A percentile compares a stretch with the other conserved stretches of the same genome.
Evolutionary conservation across 2,888 invertebrate species (phyloP).

Genomic region (Aradus depressus): DNA sequence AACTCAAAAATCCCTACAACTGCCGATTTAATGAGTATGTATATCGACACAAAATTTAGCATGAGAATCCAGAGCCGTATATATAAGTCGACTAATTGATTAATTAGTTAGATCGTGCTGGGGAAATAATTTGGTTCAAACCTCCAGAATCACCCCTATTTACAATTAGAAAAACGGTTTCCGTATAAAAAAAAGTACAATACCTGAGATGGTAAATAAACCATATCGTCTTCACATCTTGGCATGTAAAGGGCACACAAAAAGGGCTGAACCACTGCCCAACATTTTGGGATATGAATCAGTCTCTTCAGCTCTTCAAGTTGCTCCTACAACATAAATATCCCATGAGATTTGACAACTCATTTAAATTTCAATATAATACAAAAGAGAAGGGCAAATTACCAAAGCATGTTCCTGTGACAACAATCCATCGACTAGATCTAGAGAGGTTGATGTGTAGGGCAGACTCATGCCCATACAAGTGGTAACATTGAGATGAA

Average conservation of each 20-base stretch:
- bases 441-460: conserved; percentile 63
- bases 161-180: too few species aligned
- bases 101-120: too few species aligned
- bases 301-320: conserved; percentile 44
- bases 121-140: too few species aligned
- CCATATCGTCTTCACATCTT: conserved; percentile 66
- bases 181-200: too few species aligned
- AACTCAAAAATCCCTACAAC: too few species aligned
- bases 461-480: conserved; percentile 73
- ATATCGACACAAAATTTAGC: too few species aligned
- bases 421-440: conserved; percentile 56
- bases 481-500: conserved; percentile 44
- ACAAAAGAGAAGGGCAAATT: not conserved
- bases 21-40: too few species aligned
- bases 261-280: conserved; percentile 87
- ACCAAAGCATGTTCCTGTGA: conserved; percentile 51
- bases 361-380: not conserved
- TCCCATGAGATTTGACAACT: not conserved
- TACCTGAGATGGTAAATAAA: conserved; percentile 65
- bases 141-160: too few species aligned
- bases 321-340: conserved; percentile 29
- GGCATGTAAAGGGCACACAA: conserved; percentile 93
- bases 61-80: too few species aligned
- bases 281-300: conserved; percentile 82
- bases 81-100: too few species aligned